Evolutionary conservation across 2,888 invertebrate species (phyloP).

Genomic region (Heliconius erato): DNA sequence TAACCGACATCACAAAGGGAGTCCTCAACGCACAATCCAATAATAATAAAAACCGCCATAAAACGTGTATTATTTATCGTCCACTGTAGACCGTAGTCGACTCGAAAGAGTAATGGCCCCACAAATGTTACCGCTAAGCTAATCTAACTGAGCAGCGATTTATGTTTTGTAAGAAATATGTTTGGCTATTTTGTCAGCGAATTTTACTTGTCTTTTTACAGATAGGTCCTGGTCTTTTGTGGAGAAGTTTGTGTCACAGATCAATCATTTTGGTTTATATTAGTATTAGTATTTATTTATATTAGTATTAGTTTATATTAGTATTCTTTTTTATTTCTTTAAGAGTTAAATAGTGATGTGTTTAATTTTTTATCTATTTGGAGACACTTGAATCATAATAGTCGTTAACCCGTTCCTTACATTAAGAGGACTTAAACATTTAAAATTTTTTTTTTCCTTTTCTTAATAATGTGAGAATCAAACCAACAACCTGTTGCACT

Average conservation of each 20-base stretch:
- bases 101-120: conserved; percentile 60
- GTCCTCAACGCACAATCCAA: conserved; percentile 71
- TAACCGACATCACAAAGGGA: conserved; percentile 58
- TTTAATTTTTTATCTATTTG: no score
- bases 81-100: conserved; percentile 57
- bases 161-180: conserved; percentile 56
- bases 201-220: conserved; percentile 44
- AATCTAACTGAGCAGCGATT: conserved; percentile 55
- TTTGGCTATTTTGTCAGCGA: conserved; percentile 52
- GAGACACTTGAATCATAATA: no score
- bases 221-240: not conserved
- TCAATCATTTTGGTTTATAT: not conserved
- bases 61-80: conserved; percentile 80
- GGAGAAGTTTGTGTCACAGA: not conserved
- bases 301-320: no score
- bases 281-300: no score
- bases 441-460: no score
- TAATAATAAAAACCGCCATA: conserved; percentile 79
- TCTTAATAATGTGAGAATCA: no score
- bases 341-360: no score
- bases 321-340: no score
- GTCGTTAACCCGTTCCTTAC: no score
- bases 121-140: conserved; percentile 61
- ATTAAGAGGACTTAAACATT: no score
- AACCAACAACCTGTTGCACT: no score